phyloP scores from a whole-genome alignment of 37 sponge, comb jelly and placozoan species.

The Amphimedon queenslandica region DNA sequence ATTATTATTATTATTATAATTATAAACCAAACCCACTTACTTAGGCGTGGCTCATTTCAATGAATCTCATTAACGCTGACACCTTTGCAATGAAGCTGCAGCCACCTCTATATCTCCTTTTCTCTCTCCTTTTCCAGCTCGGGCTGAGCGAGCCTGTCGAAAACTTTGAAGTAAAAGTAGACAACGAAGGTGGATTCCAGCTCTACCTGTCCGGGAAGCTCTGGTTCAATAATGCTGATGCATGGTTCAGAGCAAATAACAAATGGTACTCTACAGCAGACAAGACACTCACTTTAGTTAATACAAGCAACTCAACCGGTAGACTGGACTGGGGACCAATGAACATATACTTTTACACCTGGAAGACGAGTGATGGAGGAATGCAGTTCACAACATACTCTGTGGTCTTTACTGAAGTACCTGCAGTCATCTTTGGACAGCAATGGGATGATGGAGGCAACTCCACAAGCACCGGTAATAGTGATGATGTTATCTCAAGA shows the following conservation, averaged over 20 bases:
- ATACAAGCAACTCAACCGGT: neutral
- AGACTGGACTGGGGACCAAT: slow-evolving; percentile 7
- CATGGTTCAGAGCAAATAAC: slow-evolving; percentile 11
- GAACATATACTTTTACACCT: neutral
- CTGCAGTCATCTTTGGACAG: too few species aligned
- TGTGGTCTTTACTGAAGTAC: slow-evolving; percentile 14
- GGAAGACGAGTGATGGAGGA: neutral
- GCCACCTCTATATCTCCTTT: too few species aligned
- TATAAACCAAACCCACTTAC: too few species aligned
- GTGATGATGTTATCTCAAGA: too few species aligned
- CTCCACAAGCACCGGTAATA: too few species aligned
- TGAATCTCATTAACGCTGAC: too few species aligned
- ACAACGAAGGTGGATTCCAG: slow-evolving; percentile 12
- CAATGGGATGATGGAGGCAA: slow-evolving; percentile 18
- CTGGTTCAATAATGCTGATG: slow-evolving; percentile 43
- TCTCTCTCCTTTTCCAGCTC: too few species aligned
- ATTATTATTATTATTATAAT: too few species aligned
- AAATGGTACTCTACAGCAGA: slow-evolving; percentile 15
- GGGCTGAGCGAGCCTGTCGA: too few species aligned
- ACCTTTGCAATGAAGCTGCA: too few species aligned
- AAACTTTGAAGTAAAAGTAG: slow-evolving; percentile 3
- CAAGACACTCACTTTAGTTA: neutral
- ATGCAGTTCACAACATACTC: slow-evolving; percentile 11
- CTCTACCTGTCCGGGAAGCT: slow-evolving; percentile 6
- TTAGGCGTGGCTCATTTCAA: too few species aligned